Conservation (phyloP, 2,888 invertebrate genomes). For the Pheosia tremula region DNA sequence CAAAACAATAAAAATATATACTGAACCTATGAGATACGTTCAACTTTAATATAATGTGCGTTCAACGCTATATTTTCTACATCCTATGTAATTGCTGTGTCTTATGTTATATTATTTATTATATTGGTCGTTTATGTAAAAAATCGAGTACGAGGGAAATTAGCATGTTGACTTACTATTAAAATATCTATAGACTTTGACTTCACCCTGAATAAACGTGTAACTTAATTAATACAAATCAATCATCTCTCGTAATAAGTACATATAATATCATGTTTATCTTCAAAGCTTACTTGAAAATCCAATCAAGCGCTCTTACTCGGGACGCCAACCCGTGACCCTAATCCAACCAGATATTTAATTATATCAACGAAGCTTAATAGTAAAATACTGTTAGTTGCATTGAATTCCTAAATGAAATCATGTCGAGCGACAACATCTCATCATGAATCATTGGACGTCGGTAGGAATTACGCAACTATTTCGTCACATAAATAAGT, state of each 20-base stretch:
- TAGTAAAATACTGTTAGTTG: slow-evolving; percentile 26
- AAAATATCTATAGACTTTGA: no score
- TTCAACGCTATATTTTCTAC: no score
- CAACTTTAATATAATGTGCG: no score
- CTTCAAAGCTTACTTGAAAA: slow-evolving; percentile 13
- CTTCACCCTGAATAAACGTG: no score
- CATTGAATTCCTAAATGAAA: slow-evolving; percentile 28
- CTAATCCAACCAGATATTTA: slow-evolving; percentile 30
- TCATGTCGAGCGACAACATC: slow-evolving; percentile 17
- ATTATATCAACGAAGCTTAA: slow-evolving; percentile 25
- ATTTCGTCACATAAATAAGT: slow-evolving; percentile 21
- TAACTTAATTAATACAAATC: not conserved
- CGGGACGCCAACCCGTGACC: slow-evolving; percentile 23
- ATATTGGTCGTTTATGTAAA: no score
- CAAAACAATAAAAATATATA: no score
- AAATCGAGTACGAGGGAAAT: no score
- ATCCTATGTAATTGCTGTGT: no score
- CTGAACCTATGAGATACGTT: no score
- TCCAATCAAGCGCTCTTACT: slow-evolving; percentile 20
- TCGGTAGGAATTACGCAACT: slow-evolving; percentile 19
- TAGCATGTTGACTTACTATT: no score
- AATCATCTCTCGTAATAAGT: not conserved
- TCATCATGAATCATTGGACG: slow-evolving; percentile 15
- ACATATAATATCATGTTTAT: not conserved
- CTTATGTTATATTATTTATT: no score